These are phyloP conservation scores for Leucoma salicis DNA, from an alignment of 2,888 invertebrate genomes.

Conservation along the genomic window DNA sequence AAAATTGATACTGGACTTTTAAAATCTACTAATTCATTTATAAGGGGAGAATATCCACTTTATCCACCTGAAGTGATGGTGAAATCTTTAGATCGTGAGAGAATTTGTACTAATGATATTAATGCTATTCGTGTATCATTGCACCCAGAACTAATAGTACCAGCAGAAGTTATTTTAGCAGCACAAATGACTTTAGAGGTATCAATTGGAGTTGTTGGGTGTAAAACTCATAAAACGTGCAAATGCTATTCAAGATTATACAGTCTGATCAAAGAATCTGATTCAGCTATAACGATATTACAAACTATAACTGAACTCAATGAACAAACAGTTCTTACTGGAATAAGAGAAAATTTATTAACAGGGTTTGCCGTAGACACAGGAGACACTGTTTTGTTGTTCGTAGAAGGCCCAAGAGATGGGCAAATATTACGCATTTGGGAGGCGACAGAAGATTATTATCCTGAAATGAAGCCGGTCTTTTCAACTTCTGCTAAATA, in stretches of 20 bases:
- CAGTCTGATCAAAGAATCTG: slow-evolving; percentile 41
- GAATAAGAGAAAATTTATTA: slow-evolving; percentile 38
- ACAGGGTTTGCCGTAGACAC: slow-evolving; percentile 68
- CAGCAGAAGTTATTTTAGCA: slow-evolving; percentile 48
- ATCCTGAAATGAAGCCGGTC: slow-evolving; percentile 46
- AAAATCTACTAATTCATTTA: slow-evolving; percentile 45
- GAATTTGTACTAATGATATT: slow-evolving; percentile 64
- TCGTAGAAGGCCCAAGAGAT: slow-evolving; percentile 61
- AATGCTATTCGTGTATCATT: slow-evolving; percentile 48
- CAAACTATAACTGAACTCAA: slow-evolving; percentile 51
- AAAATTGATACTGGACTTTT: slow-evolving; percentile 55
- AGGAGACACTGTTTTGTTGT: slow-evolving; percentile 53
- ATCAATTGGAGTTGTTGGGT: slow-evolving; percentile 65
- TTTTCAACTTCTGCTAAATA: slow-evolving; percentile 59
- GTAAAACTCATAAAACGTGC: slow-evolving; percentile 40
- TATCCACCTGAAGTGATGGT: slow-evolving; percentile 47
- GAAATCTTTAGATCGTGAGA: slow-evolving; percentile 39
- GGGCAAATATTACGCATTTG: slow-evolving; percentile 57
- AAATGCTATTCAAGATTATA: slow-evolving; percentile 57
- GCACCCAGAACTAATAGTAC: slow-evolving; percentile 43
- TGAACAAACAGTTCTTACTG: slow-evolving; percentile 29
- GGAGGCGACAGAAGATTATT: slow-evolving; percentile 55
- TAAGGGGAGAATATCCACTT: slow-evolving; percentile 60
- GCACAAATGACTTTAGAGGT: slow-evolving; percentile 66
- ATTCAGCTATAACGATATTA: slow-evolving; percentile 40